A percentile compares a stretch with the other conserved stretches of the same genome.
Evolutionary conservation across 2,797 vertebrate genomes (phyloP).

Genomic region (Enteromius fasciolatus): DNA sequence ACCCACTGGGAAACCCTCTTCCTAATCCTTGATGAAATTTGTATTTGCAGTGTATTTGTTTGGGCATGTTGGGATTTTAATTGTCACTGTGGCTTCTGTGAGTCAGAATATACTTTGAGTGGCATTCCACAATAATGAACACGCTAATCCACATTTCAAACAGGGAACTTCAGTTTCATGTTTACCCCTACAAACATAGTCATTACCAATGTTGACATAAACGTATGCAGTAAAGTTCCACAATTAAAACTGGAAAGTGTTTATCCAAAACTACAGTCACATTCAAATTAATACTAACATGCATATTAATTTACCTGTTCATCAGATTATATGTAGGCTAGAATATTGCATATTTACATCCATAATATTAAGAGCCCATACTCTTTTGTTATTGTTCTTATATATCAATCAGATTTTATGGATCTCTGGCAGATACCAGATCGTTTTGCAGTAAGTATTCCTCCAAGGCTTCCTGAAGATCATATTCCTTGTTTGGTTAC

Average conservation of each 20-base stretch:
- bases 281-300: neutral
- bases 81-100: conserved; percentile 38
- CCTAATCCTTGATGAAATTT: conserved; percentile 24
- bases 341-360: neutral
- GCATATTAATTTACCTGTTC: neutral
- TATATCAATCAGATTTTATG: neutral
- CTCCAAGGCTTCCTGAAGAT: conserved; percentile 36
- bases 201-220: neutral
- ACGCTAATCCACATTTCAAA: conserved; percentile 13
- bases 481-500: conserved; percentile 42
- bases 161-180: neutral
- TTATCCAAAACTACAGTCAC: neutral
- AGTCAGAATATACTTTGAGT: conserved; percentile 36
- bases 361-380: neutral
- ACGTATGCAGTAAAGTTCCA: neutral
- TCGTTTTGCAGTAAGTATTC: conserved; percentile 26
- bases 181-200: neutral
- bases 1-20: conserved; percentile 51
- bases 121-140: conserved; percentile 42
- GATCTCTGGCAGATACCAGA: neutral
- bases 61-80: conserved; percentile 49
- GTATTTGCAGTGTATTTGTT: conserved; percentile 44
- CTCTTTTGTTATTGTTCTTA: neutral
- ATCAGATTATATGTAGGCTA: neutral
- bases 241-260: neutral